Evolutionary conservation across 2,888 invertebrate species (phyloP).

Genomic region (Euzophera pinguis): DNA sequence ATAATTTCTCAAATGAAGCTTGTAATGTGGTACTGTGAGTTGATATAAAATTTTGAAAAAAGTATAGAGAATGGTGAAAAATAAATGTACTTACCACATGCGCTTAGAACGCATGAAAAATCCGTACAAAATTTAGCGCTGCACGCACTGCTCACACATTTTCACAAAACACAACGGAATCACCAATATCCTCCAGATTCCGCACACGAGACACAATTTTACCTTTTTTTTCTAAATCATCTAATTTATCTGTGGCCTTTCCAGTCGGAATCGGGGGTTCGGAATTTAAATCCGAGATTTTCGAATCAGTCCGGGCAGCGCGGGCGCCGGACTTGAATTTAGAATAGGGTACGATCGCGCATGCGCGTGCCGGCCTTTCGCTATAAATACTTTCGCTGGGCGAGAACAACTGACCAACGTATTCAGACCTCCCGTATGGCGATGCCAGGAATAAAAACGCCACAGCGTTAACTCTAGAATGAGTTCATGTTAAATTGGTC

Average conservation of each 20-base stretch:
- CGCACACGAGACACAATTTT: constrained; percentile 18
- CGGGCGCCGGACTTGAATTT: constrained; percentile 65
- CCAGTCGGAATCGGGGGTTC: constrained; percentile 60
- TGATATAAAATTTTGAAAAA: not conserved
- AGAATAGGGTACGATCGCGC: constrained; percentile 48
- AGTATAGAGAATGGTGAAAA: constrained; percentile 16
- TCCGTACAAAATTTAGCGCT: constrained; percentile 48
- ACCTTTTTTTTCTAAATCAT: constrained; percentile 17
- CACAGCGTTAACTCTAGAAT: constrained; percentile 21
- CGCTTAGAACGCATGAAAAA: constrained; percentile 39
- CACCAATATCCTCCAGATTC: constrained; percentile 27
- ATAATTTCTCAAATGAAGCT: too few relatives aligned
- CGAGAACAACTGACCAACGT: constrained; percentile 35
- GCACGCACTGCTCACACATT: constrained; percentile 70
- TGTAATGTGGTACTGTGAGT: too few relatives aligned
- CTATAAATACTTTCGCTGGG: constrained; percentile 69
- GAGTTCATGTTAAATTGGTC: constrained; percentile 31
- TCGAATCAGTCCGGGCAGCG: constrained; percentile 53
- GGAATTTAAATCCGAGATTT: constrained; percentile 42
- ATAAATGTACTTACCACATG: constrained; percentile 43
- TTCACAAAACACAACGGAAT: constrained; percentile 45
- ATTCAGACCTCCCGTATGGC: constrained; percentile 28
- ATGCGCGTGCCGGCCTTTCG: constrained; percentile 41
- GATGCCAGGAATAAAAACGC: constrained; percentile 17
- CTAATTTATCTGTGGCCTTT: constrained; percentile 49